Base-by-base conservation (phyloP, 2,888 invertebrate species). In the Listrodromus nycthemerus region DNA sequence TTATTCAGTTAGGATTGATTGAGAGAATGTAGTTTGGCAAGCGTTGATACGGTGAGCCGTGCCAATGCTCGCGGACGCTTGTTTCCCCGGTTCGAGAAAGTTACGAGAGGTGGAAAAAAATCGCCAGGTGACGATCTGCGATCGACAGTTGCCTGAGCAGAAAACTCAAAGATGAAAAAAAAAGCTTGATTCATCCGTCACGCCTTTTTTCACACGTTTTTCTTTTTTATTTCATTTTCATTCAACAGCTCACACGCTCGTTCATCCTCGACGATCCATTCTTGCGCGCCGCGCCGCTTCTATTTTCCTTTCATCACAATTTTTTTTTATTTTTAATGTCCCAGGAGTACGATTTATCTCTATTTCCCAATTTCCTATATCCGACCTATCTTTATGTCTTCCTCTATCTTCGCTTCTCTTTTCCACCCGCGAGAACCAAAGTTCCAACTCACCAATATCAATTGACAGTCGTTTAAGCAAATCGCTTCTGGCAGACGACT, bases 391-490 rank as follows among this genome's bases (percentile, higher is more conserved):
- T 79, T 63, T 69, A 33, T 61, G 33, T 30, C 27, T 50, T 50
- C 50, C 33, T 33, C 33, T 45, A 24, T 48, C 41, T 79, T 48
- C 52, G 61, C 52, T 37, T 77, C 41, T 70, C 61, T 66, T 33
- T 70, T n/a, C 33, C 48, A 71, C 45, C 45, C 65, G 55, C 63
- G 55, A 73, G 55, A 69, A 63, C 33, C 48, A 67, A 52, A 70
- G 55, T 77, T 41, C 74, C 55, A 37, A 65, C 70, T 50, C 81
- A 78, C 82, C 85, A 84, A 81, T 86, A 88, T 85, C 87, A 86
- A 89, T 88, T 86, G 90, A 86, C 89, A 87, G 86, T 74, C 90
- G 87, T 86, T 91, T 88, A 90, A 83, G 87, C 84, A 86, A 89
- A 90, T 89, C 87, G 88, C 89, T 88, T 85, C 82, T 65, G 86